Percentiles rank a stretch among this genome's conserved stretches.
phyloP scores from a whole-genome alignment of 2,113 vertebrate species.

The Corythaeola cristata region DNA sequence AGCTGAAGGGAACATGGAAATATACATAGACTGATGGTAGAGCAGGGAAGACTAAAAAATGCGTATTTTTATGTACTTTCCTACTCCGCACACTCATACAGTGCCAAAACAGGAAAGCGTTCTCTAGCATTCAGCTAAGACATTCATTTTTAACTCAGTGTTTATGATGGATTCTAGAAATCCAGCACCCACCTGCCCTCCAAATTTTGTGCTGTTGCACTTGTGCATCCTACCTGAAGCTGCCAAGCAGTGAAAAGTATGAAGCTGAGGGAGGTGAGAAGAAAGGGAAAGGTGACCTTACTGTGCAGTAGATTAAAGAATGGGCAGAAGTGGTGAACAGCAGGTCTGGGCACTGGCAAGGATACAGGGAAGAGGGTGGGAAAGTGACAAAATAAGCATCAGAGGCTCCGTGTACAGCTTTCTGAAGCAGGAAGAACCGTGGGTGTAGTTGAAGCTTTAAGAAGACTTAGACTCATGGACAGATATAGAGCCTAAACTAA shows the following conservation, averaged over 20 bases:
- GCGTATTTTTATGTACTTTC: neutral
- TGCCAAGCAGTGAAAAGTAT: neutral
- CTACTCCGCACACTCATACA: neutral
- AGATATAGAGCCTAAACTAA: conserved; percentile 10
- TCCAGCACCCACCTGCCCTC: rapidly evolving
- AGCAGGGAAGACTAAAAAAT: neutral
- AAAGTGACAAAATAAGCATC: neutral
- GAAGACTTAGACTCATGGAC: neutral
- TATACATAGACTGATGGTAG: neutral
- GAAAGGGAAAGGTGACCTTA: neutral
- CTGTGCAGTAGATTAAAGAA: neutral
- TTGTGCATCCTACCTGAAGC: neutral
- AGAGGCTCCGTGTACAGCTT: neutral
- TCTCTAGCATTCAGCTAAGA: neutral
- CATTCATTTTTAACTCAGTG: neutral
- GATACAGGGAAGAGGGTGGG: neutral
- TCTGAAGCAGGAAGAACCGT: neutral
- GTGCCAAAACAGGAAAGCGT: neutral
- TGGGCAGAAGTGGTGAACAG: neutral
- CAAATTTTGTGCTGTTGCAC: neutral
- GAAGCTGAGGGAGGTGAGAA: neutral
- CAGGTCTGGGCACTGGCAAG: neutral
- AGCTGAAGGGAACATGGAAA: neutral
- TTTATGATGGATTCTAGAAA: neutral
- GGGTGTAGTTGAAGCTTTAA: neutral